phyloP scores from a whole-genome alignment of 1,140 invertebrate genomes.

The Drosophila bocqueti region DNA sequence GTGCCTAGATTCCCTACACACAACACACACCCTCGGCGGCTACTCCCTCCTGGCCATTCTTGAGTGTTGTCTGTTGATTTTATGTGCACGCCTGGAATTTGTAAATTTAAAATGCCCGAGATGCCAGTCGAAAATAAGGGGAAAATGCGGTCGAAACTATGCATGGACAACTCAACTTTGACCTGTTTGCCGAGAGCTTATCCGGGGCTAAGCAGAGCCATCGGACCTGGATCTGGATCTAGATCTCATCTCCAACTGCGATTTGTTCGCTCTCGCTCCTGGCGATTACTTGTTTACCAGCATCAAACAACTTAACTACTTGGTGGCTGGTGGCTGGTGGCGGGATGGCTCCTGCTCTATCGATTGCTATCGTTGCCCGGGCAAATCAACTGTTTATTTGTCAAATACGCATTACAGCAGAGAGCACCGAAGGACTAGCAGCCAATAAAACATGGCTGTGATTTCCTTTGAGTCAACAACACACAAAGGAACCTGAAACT shows the following conservation, averaged over 20 bases:
- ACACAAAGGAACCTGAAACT: conserved; percentile 36
- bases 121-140: conserved; percentile 38
- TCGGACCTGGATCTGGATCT: conserved; percentile 14
- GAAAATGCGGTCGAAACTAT: conserved; percentile 34
- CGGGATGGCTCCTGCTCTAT: conserved; percentile 28
- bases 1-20: conserved; percentile 16
- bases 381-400: conserved; percentile 83
- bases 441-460: conserved; percentile 70
- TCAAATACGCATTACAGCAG: conserved; percentile 80
- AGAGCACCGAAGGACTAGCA: conserved; percentile 56
- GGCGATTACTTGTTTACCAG: conserved; percentile 81
- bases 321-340: conserved; percentile 28
- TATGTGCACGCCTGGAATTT: conserved; percentile 78
- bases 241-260: conserved; percentile 20
- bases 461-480: conserved; percentile 76
- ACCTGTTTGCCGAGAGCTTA: conserved; percentile 71
- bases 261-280: conserved; percentile 34
- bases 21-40: background rate
- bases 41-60: conserved; percentile 48
- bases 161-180: conserved; percentile 61
- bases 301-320: conserved; percentile 81
- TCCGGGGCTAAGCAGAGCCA: conserved; percentile 17
- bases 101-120: conserved; percentile 80
- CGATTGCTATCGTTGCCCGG: conserved; percentile 71
- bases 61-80: conserved; percentile 77